Evolutionary conservation across 2,888 invertebrate genomes (phyloP).

Genomic region (Diaprepes abbreviatus): DNA sequence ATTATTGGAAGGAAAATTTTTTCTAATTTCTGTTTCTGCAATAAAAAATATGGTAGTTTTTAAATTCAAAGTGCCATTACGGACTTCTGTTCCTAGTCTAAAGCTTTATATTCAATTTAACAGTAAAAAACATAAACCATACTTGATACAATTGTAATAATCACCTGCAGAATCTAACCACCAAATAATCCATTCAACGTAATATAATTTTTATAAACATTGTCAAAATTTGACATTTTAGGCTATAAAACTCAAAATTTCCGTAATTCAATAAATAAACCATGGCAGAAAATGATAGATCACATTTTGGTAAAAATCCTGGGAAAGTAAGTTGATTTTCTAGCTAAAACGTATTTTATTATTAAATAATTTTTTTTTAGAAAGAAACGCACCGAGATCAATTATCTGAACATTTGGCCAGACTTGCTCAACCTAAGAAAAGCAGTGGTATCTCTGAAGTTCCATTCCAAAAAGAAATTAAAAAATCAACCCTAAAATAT

Average conservation of each 20-base stretch:
- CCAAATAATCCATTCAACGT: too few species aligned
- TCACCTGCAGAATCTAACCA: too few species aligned
- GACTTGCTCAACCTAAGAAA: conserved; percentile 29
- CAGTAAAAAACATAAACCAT: too few species aligned
- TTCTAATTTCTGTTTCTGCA: too few species aligned
- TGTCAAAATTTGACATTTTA: conserved; percentile 8
- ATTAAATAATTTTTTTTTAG: background rate
- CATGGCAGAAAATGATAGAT: background rate
- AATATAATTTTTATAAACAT: too few species aligned
- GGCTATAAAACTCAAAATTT: background rate
- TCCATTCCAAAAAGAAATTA: conserved; percentile 1
- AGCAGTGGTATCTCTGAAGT: background rate
- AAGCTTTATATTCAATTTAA: too few species aligned
- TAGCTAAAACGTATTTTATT: background rate
- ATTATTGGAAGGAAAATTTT: too few species aligned
- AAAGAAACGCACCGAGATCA: background rate
- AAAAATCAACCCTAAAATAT: conserved; percentile 33
- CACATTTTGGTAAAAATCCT: background rate
- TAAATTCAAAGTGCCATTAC: too few species aligned
- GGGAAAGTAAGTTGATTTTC: background rate
- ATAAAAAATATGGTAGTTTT: too few species aligned
- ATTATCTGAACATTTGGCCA: conserved; percentile 15
- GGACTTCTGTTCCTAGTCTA: too few species aligned
- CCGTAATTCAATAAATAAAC: background rate
- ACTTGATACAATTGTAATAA: too few species aligned